Percentiles rank a stretch among this genome's conserved stretches.
phyloP scores from a whole-genome alignment of 2,797 vertebrate species.

The Paguma larvata region DNA sequence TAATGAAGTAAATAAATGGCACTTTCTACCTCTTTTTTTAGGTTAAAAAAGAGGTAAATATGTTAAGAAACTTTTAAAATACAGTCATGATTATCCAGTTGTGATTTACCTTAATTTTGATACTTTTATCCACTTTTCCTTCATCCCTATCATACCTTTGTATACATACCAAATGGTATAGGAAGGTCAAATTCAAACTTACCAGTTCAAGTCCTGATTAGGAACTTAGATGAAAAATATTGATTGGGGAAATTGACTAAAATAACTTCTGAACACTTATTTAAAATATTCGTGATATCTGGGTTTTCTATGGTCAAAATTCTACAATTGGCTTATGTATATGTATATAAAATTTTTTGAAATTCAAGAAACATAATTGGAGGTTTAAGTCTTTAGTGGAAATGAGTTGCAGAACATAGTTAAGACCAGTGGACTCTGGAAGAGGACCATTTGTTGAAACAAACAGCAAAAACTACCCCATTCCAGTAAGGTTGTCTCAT shows the following conservation, averaged over 20 bases:
- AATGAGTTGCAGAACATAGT: conserved; percentile 12
- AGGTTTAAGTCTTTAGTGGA: background rate
- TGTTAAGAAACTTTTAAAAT: background rate
- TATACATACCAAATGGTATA: background rate
- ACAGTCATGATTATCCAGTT: background rate
- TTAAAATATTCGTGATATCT: background rate
- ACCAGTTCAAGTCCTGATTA: background rate
- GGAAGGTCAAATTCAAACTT: background rate
- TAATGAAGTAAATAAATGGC: background rate
- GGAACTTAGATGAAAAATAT: background rate
- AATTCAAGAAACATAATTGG: background rate
- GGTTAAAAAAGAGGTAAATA: background rate
- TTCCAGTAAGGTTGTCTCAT: background rate
- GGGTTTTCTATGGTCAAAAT: conserved; percentile 30
- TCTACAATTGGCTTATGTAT: background rate
- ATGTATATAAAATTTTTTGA: background rate
- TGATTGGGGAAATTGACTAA: background rate
- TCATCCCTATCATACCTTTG: background rate
- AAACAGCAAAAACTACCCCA: background rate
- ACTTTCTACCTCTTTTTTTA: background rate
- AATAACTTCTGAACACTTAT: background rate
- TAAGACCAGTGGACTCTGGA: background rate
- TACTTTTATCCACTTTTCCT: background rate
- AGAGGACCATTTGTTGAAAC: background rate
- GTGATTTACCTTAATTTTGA: background rate